Evolutionary conservation across 2,888 invertebrate species (phyloP), one percentile per base, ranked within the genome.

Genomic region (Lycocerus yunnanus): DNA sequence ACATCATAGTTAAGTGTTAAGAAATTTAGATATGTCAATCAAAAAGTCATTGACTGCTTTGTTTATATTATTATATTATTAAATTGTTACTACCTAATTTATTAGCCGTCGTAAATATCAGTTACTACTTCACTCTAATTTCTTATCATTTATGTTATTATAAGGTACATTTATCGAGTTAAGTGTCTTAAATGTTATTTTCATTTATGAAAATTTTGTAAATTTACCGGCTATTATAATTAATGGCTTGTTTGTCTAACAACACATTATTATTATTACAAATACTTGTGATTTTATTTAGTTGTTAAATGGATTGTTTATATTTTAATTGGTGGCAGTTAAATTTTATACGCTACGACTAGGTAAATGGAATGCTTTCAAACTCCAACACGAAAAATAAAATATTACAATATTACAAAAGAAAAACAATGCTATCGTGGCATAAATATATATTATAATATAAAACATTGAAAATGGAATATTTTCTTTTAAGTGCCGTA

Each of bases 11-110:
- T 82, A 80, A 78, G 77, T 69, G 75, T 77, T 79, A 80, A 80
- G 82, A 83, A 84, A 85, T 85, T 84, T 84, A 82, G 83, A 84
- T 83, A 82, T 82, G 84, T 84, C 84, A 86, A 85, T 86, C 85
- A 84, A 81, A 79, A 78, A 84, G 83, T 78, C 84, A 81, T 83
- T 84, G 84, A 83, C 84, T 85, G 82, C 82, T 83, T 78, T 83
- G 77, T 74, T 83, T 83, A 82, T 83, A 82, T 84, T 82, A 85
- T 85, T 85, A 85, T 83, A 81, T 82, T 78, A 84, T 84, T 84
- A 84, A 80, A 81, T 79, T 74, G 75, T 79, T 81, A 80, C 79
- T 78, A 71, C 68, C 67, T 75, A 78, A 78, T 79, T 78, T 79
- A 77, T 79, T 77, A 73, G 75, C 73, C 77, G 59, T 68, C 69